Percentiles rank a stretch among this genome's conserved stretches.
Conservation (phyloP, 2,113 vertebrate genomes). For the Rhinoderma darwinii region DNA sequence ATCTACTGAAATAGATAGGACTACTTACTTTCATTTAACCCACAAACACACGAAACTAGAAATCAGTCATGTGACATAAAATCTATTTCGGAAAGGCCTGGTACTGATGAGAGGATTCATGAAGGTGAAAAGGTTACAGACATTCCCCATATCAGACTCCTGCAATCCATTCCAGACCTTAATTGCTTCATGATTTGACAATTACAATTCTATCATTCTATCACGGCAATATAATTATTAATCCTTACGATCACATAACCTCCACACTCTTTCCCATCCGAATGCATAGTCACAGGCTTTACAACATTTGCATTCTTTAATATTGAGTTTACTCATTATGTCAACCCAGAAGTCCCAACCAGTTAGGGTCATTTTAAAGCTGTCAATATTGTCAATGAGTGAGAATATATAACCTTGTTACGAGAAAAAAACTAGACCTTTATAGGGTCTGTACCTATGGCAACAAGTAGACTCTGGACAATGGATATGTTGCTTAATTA, state of each 20-base stretch:
- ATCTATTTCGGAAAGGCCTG: background rate
- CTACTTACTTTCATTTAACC: background rate
- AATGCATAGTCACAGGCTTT: background rate
- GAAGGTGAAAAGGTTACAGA: slow-evolving; percentile 32
- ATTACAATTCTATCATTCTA: background rate
- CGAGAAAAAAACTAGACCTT: background rate
- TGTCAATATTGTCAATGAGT: background rate
- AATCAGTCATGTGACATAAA: slow-evolving; percentile 7
- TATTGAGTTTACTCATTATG: slow-evolving; percentile 3
- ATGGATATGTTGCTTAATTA: background rate
- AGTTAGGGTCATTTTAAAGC: background rate
- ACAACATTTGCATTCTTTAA: background rate
- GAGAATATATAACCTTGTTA: background rate
- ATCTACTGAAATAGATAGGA: background rate
- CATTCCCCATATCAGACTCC: background rate
- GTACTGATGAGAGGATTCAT: background rate
- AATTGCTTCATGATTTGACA: slow-evolving; percentile 28
- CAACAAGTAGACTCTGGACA: background rate
- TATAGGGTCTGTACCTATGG: background rate
- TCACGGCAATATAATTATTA: background rate
- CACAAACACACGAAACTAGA: background rate
- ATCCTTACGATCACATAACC: background rate
- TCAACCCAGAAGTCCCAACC: background rate
- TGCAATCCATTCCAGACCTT: slow-evolving; percentile 2
- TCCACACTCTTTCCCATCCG: background rate